Base-by-base conservation (phyloP, 92 coral and sea anemone species). In the Heteractis magnifica region DNA sequence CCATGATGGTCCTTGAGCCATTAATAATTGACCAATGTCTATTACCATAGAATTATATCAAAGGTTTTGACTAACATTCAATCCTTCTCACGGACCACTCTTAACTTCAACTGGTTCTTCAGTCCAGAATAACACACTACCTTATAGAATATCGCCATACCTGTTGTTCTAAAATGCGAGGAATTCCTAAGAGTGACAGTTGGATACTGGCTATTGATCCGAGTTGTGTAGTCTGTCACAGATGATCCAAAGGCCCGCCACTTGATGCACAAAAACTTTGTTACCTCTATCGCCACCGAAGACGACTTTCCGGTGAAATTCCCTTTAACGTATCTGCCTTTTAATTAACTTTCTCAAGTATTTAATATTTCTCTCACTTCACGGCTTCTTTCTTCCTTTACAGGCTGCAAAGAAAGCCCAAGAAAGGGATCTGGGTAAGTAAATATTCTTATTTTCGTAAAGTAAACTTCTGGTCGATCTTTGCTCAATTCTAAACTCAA, bases 321-420 rank as follows among this genome's bases (percentile, higher is more conserved):
- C 65, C 50, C 8, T 18, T 53, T 53, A 77, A 19, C 18, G 18
- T 77, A 21, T 55, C 48, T 1, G n/a, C 41, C 14, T 5, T 34
- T 51, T 26, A 10, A 19, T 59, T 41, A 19, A 18, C 12, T 65
- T 2, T 6, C 64, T 52, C 64, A n/a, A 26, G 6, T 26, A 11
- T 13, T 50, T 55, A 52, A 18, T 79, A 85, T 51, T 52, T 15
- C 77, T 51, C 52, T 71, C 59, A 62, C 51, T 76, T 72, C 1
- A 34, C 44, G 44, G 44, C 44, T 34, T 59, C 75, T 74, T 79
- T 53, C 23, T 75, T 21, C 49, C 68, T 6, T 81, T 51, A 14
- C 86, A 90, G 93, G 93, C 93, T 0, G 87, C 89, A 70, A 80
- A 86, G 64, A 88, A 90, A 80, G 93, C 93, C 16, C 89, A 90